phyloP scores from a whole-genome alignment of 2,888 invertebrate species.

The Agrotis clavis region DNA sequence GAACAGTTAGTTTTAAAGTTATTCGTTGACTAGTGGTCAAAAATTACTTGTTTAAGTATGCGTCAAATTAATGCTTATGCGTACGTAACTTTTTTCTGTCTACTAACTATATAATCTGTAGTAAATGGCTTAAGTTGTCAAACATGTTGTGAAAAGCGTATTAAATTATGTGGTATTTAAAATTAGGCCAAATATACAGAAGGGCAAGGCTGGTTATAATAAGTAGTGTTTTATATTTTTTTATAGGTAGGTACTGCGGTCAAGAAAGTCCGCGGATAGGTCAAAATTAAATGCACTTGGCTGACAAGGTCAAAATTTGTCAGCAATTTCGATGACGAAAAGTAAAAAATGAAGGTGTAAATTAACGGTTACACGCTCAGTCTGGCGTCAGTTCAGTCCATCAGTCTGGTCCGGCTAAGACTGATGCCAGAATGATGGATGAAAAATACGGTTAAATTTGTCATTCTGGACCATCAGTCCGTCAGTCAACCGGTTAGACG shows the following conservation, averaged over 20 bases:
- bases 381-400: too few relatives aligned
- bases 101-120: conserved; percentile 31
- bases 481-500: too few relatives aligned
- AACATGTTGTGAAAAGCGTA: conserved; percentile 12
- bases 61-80: conserved; percentile 20
- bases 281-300: background rate
- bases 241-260: background rate
- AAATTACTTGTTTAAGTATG: conserved; percentile 18
- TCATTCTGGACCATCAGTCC: too few relatives aligned
- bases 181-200: conserved; percentile 20
- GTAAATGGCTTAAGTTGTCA: conserved; percentile 25
- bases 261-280: background rate
- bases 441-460: too few relatives aligned
- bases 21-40: conserved; percentile 2
- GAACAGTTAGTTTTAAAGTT: conserved; percentile 26
- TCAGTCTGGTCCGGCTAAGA: too few relatives aligned
- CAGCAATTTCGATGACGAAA: background rate
- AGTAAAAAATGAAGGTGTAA: background rate
- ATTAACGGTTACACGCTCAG: too few relatives aligned
- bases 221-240: background rate
- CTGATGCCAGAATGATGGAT: too few relatives aligned
- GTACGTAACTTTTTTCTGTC: conserved; percentile 11
- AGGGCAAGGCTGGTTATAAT: background rate
- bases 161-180: conserved; percentile 23
- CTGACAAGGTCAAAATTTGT: background rate